Evolutionary conservation across 2,797 vertebrate genomes (phyloP).

Genomic region (Macropodus opercularis): DNA sequence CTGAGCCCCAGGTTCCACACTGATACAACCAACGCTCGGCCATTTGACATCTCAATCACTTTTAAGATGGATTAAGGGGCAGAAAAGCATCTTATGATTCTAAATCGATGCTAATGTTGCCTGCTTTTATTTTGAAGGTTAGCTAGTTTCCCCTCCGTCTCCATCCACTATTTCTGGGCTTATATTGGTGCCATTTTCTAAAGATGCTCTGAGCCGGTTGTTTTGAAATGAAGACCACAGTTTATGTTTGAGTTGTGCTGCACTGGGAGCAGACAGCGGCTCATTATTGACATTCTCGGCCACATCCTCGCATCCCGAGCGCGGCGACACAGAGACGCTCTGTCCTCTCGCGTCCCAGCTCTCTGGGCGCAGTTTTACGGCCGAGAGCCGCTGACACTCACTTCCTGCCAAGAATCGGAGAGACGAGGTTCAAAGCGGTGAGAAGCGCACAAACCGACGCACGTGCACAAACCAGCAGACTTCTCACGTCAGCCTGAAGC

Average conservation of each 20-base stretch:
- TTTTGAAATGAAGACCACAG: too few species aligned
- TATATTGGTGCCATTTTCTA: too few species aligned
- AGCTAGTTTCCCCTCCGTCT: too few species aligned
- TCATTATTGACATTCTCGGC: constrained; percentile 68
- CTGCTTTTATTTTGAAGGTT: neutral
- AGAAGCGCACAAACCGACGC: constrained; percentile 33
- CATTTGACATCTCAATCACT: constrained; percentile 71
- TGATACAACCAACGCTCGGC: constrained; percentile 41
- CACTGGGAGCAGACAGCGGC: constrained; percentile 35
- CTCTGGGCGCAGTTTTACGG: constrained; percentile 71
- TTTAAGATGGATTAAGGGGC: neutral
- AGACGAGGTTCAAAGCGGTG: constrained; percentile 65
- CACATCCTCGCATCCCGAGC: constrained; percentile 66
- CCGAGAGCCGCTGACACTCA: constrained; percentile 57
- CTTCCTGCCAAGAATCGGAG: constrained; percentile 70
- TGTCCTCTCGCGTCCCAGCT: constrained; percentile 63
- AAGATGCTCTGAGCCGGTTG: too few species aligned
- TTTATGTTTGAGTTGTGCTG: too few species aligned
- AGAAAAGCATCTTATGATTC: neutral
- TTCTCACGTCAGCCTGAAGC: too few species aligned
- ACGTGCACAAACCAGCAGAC: constrained; percentile 2
- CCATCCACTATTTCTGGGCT: too few species aligned
- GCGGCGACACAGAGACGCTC: constrained; percentile 73
- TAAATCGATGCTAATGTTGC: neutral
- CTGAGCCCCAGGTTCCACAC: constrained; percentile 44